These are phyloP conservation scores for Styela plicata DNA, from an alignment of 23 tunicate species.

Conservation along the genomic window DNA sequence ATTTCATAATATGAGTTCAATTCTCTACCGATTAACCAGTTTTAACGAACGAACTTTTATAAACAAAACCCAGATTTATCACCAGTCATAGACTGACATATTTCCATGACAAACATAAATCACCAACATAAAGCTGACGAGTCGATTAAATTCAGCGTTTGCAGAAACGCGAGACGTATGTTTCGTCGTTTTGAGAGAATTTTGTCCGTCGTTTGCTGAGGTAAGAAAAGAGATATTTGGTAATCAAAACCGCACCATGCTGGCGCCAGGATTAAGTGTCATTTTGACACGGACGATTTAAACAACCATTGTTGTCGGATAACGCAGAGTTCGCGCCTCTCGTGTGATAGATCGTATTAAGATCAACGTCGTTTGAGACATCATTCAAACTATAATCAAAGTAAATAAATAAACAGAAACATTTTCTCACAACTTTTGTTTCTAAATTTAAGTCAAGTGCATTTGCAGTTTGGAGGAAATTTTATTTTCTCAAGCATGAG, in stretches of 20 bases:
- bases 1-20: too few relatives aligned
- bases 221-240: neutral
- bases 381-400: neutral
- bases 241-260: slow-evolving; percentile 7
- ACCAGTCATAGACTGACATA: too few relatives aligned
- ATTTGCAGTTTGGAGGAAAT: too few relatives aligned
- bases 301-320: slow-evolving; percentile 11
- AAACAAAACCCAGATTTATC: too few relatives aligned
- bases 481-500: too few relatives aligned
- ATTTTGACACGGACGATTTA: slow-evolving; percentile 23
- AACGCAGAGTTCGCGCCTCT: neutral
- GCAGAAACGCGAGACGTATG: neutral
- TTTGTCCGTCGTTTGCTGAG: slow-evolving; percentile 4
- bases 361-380: neutral
- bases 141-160: neutral
- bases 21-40: too few relatives aligned
- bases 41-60: too few relatives aligned
- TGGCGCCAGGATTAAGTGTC: slow-evolving; percentile 28
- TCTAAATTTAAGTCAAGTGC: too few relatives aligned
- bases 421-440: too few relatives aligned
- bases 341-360: neutral
- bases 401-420: too few relatives aligned
- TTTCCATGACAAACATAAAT: too few relatives aligned
- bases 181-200: neutral
- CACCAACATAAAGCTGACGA: neutral